phyloP scores from a whole-genome alignment of 2,113 vertebrate species.

The Poecile atricapillus region DNA sequence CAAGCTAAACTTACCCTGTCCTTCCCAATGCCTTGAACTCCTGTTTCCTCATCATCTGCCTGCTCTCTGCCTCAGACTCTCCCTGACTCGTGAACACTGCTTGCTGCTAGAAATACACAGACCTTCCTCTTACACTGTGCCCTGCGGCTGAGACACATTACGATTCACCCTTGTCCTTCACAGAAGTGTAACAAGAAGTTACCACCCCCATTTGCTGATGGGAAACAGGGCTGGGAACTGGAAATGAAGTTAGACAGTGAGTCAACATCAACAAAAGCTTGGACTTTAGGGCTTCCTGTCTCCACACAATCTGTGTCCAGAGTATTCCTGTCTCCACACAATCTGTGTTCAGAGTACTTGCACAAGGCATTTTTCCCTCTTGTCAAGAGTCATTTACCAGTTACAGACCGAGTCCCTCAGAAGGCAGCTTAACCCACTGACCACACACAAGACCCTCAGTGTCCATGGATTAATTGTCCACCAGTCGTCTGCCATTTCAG shows the following conservation, averaged over 20 bases:
- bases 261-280: background rate
- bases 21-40: background rate
- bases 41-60: background rate
- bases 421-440: background rate
- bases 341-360: background rate
- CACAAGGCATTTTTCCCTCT: background rate
- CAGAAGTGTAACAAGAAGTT: background rate
- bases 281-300: background rate
- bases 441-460: background rate
- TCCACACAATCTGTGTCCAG: background rate
- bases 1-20: background rate
- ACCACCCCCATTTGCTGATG: background rate
- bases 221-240: background rate
- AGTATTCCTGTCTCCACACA: background rate
- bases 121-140: background rate
- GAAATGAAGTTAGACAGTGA: background rate
- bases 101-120: background rate
- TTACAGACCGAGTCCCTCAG: background rate
- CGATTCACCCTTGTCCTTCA: background rate
- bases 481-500: background rate
- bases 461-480: background rate
- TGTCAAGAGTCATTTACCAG: background rate
- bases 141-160: background rate
- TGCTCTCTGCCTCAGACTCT: background rate
- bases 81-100: background rate